Evolutionary conservation across 2,888 invertebrate species (phyloP).

Genomic region (Cosmopolites sordidus): DNA sequence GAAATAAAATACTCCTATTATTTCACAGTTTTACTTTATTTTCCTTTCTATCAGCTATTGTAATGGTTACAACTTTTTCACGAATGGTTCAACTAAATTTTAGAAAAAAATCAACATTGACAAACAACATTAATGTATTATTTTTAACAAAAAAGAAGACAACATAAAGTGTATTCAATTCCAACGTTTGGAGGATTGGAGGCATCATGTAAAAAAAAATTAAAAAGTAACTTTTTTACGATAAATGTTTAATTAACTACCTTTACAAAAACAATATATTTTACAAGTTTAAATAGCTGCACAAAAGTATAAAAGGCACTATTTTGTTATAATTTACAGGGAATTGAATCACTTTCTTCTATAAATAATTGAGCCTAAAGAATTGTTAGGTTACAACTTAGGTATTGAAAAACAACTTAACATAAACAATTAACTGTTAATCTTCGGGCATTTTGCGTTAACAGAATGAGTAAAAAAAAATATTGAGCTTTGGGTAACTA

Average conservation of each 20-base stretch:
- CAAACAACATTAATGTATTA: slow-evolving; percentile 23
- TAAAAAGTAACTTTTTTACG: background rate
- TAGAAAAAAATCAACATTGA: slow-evolving; percentile 16
- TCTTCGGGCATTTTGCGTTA: slow-evolving; percentile 13
- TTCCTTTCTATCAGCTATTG: slow-evolving; percentile 14
- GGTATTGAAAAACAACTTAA: slow-evolving; percentile 13
- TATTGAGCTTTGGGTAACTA: slow-evolving; percentile 25
- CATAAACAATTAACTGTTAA: slow-evolving; percentile 13
- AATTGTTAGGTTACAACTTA: slow-evolving; percentile 2
- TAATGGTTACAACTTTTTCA: slow-evolving; percentile 18
- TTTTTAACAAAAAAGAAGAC: slow-evolving; percentile 16
- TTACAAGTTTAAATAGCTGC: background rate
- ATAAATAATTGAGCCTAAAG: slow-evolving; percentile 10
- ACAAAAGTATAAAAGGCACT: slow-evolving; percentile 16
- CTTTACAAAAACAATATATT: background rate
- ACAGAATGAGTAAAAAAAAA: slow-evolving; percentile 18
- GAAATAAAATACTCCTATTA: too few species aligned
- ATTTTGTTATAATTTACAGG: slow-evolving; percentile 1
- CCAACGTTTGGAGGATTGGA: background rate
- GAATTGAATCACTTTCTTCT: slow-evolving; percentile 7
- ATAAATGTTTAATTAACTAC: background rate
- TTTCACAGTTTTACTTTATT: slow-evolving; percentile 1
- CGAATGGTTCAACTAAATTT: slow-evolving; percentile 9
- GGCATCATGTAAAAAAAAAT: background rate
- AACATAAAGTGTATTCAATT: slow-evolving; percentile 14